These are phyloP conservation scores for Prenolepis imparis DNA, from an alignment of 2,888 invertebrate species.

Conservation along the genomic window DNA sequence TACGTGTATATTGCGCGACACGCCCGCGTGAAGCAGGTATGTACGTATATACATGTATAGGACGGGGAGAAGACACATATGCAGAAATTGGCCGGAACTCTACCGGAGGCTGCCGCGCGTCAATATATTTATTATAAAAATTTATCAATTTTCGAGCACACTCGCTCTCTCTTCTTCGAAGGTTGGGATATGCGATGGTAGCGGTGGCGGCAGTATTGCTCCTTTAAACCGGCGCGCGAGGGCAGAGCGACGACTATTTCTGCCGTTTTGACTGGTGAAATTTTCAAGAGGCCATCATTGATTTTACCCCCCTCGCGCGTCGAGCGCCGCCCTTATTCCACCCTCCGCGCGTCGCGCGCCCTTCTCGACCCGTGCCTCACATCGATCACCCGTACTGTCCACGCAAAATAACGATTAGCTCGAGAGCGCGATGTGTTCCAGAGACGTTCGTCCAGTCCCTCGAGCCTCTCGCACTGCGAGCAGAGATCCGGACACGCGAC, in stretches of 20 bases:
- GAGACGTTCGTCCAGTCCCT: conserved; percentile 58
- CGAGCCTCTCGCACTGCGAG: conserved; percentile 46
- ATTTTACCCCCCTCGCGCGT: conserved; percentile 77
- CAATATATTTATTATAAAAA: conserved; percentile 81
- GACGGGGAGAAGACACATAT: conserved; percentile 37
- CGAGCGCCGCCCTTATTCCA: conserved; percentile 72
- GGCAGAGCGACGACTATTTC: conserved; percentile 77
- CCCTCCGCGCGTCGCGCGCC: conserved; percentile 71
- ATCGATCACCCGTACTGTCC: conserved; percentile 77
- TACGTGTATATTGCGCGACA: conserved; percentile 15
- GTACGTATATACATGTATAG: neutral
- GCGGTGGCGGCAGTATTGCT: conserved; percentile 14
- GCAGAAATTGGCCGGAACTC: conserved; percentile 65
- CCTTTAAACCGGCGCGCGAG: conserved; percentile 67
- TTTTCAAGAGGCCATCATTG: conserved; percentile 82
- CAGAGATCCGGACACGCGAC: conserved; percentile 46
- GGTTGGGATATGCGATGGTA: conserved; percentile 43
- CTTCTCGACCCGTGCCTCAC: conserved; percentile 71
- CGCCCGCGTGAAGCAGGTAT: neutral
- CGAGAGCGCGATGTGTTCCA: conserved; percentile 70
- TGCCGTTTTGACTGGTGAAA: conserved; percentile 81
- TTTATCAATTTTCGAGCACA: conserved; percentile 81
- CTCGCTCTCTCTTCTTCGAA: conserved; percentile 49
- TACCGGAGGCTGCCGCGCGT: conserved; percentile 57
- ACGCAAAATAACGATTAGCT: conserved; percentile 78